These are phyloP conservation scores for Tanypteryx hageni DNA, from an alignment of 2,888 invertebrate genomes.

Conservation along the genomic window DNA sequence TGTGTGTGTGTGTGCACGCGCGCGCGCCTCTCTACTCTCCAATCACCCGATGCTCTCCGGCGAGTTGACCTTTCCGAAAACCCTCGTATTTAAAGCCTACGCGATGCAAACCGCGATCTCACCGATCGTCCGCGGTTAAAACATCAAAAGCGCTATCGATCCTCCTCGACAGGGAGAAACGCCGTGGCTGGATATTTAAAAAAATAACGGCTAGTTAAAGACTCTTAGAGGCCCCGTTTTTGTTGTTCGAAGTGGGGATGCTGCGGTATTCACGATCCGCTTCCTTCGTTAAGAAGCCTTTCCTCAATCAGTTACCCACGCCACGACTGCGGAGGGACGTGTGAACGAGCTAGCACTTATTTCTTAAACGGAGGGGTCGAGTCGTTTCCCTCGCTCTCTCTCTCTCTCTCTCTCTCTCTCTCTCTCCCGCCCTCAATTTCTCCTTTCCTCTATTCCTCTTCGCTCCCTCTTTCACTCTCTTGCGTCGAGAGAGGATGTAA, in stretches of 20 bases:
- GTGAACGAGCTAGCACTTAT: background rate
- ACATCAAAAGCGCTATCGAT: background rate
- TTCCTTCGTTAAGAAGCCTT: background rate
- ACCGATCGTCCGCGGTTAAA: background rate
- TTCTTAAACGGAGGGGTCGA: constrained; percentile 7
- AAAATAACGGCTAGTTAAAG: background rate
- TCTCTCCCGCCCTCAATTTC: background rate
- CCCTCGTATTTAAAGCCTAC: no score
- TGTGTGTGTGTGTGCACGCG: no score
- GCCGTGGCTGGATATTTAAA: background rate
- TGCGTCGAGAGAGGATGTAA: no score
- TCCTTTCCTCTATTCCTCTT: background rate
- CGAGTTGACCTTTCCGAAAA: no score
- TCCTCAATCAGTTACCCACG: background rate
- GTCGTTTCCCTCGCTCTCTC: no score
- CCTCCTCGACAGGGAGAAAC: background rate
- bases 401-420: background rate
- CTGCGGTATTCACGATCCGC: background rate
- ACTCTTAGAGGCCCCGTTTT: background rate
- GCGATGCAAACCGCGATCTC: background rate
- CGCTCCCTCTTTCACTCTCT: no score
- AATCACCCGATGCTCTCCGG: no score
- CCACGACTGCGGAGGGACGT: background rate
- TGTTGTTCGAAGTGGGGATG: background rate
- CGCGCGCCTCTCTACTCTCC: no score